Percentiles rank a stretch among this genome's conserved stretches.
Evolutionary conservation across 2,888 invertebrate species (phyloP).

Genomic region (Calameuta idolon): DNA sequence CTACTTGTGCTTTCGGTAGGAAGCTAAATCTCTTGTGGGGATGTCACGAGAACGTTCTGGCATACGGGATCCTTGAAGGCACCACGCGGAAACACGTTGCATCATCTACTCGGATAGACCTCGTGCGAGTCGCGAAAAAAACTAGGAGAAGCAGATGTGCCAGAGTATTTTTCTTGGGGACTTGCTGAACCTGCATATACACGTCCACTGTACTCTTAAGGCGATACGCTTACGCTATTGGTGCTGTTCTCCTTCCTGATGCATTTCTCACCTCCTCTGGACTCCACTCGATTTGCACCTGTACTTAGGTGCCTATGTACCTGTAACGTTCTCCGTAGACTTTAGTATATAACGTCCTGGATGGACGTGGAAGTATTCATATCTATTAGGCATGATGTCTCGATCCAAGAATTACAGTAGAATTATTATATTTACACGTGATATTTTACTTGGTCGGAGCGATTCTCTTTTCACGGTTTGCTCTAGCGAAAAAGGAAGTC

Average conservation of each 20-base stretch:
- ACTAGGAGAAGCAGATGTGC: conserved; percentile 37
- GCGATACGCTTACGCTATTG: not conserved
- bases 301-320: not conserved
- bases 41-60: not conserved
- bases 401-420: not conserved
- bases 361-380: not conserved
- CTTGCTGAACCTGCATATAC: not conserved
- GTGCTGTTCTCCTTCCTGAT: not conserved
- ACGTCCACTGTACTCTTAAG: not conserved
- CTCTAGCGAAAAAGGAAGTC: not conserved
- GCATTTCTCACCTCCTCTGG: not conserved
- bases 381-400: not conserved
- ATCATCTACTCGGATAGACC: conserved; percentile 36
- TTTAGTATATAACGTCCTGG: not conserved
- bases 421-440: not conserved
- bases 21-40: not conserved
- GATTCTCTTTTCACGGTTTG: not conserved
- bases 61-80: not conserved
- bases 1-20: not conserved
- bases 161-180: conserved; percentile 29
- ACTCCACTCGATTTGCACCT: not conserved
- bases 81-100: conserved; percentile 38
- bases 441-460: not conserved
- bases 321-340: not conserved
- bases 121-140: conserved; percentile 31